Conservation (phyloP, 2,888 invertebrate species). For the Masnerella sp. region DNA sequence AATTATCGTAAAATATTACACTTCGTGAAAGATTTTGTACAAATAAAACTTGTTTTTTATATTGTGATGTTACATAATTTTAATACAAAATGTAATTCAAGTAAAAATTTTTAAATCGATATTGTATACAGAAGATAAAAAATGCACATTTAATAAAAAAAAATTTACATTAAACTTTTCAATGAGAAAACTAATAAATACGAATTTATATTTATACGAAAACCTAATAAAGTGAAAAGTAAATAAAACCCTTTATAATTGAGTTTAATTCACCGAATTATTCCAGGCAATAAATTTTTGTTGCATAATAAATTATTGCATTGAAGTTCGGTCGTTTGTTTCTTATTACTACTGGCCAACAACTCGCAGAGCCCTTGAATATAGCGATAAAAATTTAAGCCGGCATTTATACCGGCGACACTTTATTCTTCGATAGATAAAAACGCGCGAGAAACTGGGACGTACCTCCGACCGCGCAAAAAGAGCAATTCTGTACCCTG, state of each 20-base stretch:
- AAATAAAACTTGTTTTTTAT: too few relatives aligned
- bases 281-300: not conserved
- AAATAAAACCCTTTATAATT: too few relatives aligned
- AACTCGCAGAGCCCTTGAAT: conserved; percentile 4
- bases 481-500: conserved; percentile 24
- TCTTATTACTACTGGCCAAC: conserved; percentile 12
- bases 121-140: too few relatives aligned
- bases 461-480: conserved; percentile 39
- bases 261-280: conserved; percentile 1
- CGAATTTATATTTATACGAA: too few relatives aligned
- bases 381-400: conserved; percentile 32
- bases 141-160: too few relatives aligned
- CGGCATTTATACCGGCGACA: conserved; percentile 52
- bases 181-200: too few relatives aligned
- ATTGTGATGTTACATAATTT: conserved; percentile 6
- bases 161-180: too few relatives aligned
- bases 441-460: conserved; percentile 51
- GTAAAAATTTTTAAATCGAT: too few relatives aligned
- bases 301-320: conserved; percentile 2
- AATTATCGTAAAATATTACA: conserved; percentile 41
- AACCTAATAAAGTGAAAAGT: too few relatives aligned
- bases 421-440: conserved; percentile 55
- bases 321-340: not conserved
- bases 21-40: conserved; percentile 1
- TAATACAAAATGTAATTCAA: not conserved